A percentile compares a stretch with the other conserved stretches of the same genome.
These are phyloP conservation scores for Hestina assimilis DNA, from an alignment of 1,140 invertebrate genomes.

Conservation along the genomic window DNA sequence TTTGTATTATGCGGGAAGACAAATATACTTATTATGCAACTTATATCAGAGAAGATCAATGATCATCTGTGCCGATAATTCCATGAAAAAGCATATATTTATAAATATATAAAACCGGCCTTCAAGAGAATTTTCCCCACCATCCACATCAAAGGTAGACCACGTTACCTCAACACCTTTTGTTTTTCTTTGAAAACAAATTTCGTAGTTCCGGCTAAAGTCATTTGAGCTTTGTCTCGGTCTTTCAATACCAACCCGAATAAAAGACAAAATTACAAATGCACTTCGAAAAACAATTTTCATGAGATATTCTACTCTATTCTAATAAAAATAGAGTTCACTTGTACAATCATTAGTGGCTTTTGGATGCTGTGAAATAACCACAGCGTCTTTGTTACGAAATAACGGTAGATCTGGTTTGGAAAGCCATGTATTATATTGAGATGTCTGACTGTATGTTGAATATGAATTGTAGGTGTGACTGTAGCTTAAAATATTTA, in stretches of 20 bases:
- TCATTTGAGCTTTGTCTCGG: conserved; percentile 34
- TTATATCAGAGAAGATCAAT: too few species aligned
- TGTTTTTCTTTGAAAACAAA: conserved; percentile 26
- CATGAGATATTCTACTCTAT: conserved; percentile 10
- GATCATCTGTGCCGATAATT: too few species aligned
- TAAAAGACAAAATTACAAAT: conserved; percentile 14
- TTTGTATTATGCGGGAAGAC: too few species aligned
- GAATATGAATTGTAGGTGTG: conserved; percentile 1
- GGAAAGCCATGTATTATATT: conserved; percentile 32
- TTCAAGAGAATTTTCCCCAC: too few species aligned
- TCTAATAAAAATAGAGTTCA: not conserved
- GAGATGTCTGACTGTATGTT: conserved; percentile 3
- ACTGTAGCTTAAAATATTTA: not conserved
- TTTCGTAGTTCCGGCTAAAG: conserved; percentile 29
- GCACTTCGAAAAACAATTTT: not conserved
- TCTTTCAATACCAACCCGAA: conserved; percentile 23
- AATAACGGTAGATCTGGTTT: conserved; percentile 62
- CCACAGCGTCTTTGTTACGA: conserved; percentile 52
- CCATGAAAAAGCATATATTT: too few species aligned
- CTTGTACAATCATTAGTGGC: not conserved
- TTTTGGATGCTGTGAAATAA: not conserved
- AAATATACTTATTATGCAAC: too few species aligned
- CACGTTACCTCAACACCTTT: conserved; percentile 2
- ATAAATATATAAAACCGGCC: too few species aligned
- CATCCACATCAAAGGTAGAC: not conserved